Percentiles rank a stretch among this genome's conserved stretches.
These are phyloP conservation scores for Darevskia mixta DNA, from an alignment of 2,797 vertebrate species.

Conservation along the genomic window DNA sequence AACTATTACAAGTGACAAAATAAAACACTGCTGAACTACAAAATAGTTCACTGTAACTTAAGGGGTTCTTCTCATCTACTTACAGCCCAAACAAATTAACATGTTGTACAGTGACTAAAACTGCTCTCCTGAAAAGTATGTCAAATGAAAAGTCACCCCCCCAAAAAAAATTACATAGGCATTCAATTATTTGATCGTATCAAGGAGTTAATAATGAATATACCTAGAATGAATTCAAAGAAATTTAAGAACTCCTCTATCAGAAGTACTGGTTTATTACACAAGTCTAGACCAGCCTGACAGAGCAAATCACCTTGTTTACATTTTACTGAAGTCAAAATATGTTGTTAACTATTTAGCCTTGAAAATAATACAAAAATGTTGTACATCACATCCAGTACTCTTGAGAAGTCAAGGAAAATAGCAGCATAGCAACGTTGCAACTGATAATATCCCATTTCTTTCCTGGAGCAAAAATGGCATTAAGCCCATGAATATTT, in stretches of 20 bases:
- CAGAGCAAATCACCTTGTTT: conserved; percentile 46
- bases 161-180: background rate
- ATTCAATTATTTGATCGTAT: background rate
- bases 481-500: conserved; percentile 16
- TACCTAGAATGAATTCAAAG: background rate
- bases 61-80: background rate
- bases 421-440: conserved; percentile 29
- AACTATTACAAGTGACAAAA: background rate
- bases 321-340: conserved; percentile 60
- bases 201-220: background rate
- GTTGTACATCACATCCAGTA: conserved; percentile 41
- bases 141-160: background rate
- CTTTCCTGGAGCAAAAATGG: conserved; percentile 33
- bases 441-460: conserved; percentile 26
- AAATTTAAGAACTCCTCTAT: conserved; percentile 28
- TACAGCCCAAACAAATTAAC: background rate
- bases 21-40: background rate
- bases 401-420: conserved; percentile 64
- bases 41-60: background rate
- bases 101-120: background rate
- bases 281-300: conserved; percentile 16
- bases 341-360: conserved; percentile 43
- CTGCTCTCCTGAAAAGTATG: background rate
- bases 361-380: conserved; percentile 57
- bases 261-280: conserved; percentile 35